Base-by-base conservation (phyloP, 2,888 invertebrate species). In the Eristalis pertinax region DNA sequence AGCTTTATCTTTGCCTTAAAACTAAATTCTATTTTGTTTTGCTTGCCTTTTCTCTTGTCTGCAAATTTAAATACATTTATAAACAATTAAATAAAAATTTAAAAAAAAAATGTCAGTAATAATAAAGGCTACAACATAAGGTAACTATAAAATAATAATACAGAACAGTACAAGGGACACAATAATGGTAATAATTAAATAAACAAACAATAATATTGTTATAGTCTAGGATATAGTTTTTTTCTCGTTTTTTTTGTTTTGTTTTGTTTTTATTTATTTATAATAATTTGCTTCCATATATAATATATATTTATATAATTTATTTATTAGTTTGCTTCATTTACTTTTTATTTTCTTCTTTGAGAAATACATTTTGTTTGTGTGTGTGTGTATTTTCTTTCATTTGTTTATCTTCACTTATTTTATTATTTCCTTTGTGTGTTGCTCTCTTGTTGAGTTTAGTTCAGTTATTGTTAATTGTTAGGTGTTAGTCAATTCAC, bases 91-190 rank as follows among this genome's bases (percentile, higher is more conserved):
- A 83, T 79, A 86, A 75, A 83, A 75, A 38, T 62, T 65, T n/a
- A n/a, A 26, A 26, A 64, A 68, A 68, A 68, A 69, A 4, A 38
- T 19, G 32, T 29, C 24, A 50, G 50, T 38, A 70, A 73, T 50
- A 74, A 68, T 56, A 73, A 68, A 32, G 68, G 62, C 43, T 74
- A 73, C 26, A 74, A 85, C 64, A 72, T 75, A 81, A 78, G 68
- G 73, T 74, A 86, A 87, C 83, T 87, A 87, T 79, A 79, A 87
- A 76, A 87, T 87, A 87, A 87, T 87, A 87, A 87, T 87, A 87
- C 86, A 87, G 86, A 87, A 87, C 86, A 86, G 83, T 83, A 73
- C 77, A 79, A 63, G 75, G 65, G 78, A 41, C 56, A 72, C 78
- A 65, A 63, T 73, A 67, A 70, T 70, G 60, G 60, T 58, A 68